These are phyloP conservation scores for Drosophila takahashii DNA, from an alignment of 1,140 invertebrate species.

Conservation along the genomic window DNA sequence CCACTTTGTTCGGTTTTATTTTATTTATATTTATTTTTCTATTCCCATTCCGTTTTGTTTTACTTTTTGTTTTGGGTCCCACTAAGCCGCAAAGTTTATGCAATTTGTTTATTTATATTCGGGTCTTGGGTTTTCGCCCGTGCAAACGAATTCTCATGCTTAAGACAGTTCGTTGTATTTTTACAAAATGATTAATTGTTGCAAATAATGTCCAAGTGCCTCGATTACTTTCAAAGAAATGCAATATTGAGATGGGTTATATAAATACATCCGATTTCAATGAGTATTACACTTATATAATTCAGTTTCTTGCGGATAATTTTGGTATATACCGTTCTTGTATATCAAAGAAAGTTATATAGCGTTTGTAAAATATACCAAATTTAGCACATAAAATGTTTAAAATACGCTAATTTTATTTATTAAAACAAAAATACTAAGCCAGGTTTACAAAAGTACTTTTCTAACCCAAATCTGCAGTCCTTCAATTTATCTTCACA, in stretches of 20 bases:
- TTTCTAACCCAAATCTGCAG: too few species aligned
- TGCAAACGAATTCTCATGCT: slow-evolving; percentile 18
- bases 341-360: too few species aligned
- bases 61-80: slow-evolving; percentile 1
- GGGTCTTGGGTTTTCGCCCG: slow-evolving; percentile 6
- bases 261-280: neutral
- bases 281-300: neutral
- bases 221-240: neutral
- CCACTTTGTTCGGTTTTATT: slow-evolving; percentile 3
- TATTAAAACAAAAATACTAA: too few species aligned
- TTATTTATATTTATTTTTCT: neutral
- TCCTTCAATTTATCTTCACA: too few species aligned
- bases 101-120: slow-evolving; percentile 44
- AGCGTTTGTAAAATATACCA: too few species aligned
- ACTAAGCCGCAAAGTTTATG: slow-evolving; percentile 28
- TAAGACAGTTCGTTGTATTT: slow-evolving; percentile 11
- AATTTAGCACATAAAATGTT: too few species aligned
- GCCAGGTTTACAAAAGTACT: too few species aligned
- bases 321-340: too few species aligned
- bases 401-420: too few species aligned
- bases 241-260: neutral
- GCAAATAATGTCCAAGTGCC: neutral
- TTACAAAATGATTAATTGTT: slow-evolving; percentile 5
- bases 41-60: slow-evolving; percentile 1
- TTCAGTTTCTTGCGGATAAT: neutral